Evolutionary conservation across 2,888 invertebrate species (phyloP), one percentile per base, ranked within the genome.

Genomic region (Monochamus alternatus): DNA sequence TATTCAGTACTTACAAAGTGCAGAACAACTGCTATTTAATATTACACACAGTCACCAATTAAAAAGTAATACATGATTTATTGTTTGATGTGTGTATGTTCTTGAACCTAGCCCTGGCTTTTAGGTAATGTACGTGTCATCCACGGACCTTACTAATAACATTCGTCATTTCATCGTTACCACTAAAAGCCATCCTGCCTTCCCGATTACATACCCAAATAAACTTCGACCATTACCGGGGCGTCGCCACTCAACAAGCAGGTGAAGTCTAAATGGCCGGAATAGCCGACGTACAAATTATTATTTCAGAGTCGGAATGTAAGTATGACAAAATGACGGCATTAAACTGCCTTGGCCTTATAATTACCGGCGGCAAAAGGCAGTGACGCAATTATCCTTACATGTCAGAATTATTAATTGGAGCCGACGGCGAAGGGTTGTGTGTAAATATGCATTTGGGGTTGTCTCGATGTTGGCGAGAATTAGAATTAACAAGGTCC

Each of bases 301-400:
- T 60, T n/a, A 60, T 60, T 60, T 32, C 30, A 58, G 22, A 22
- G 58, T 31, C 60, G 4, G 60, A 8, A 30, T 55, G 31, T 60
- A 60, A 60, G 60, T 60, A 32, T 60, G 60, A 60, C 30, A 60
- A 60, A 60, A 60, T n/a, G 60, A 60, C 38, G 60, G 38, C 60
- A 60, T 60, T 60, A 60, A 60, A 60, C 30, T 60, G 60, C 60
- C 60, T 14, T 31, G 58, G 60, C 60, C 60, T 60, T 60, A 60
- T 60, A 60, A 60, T 60, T 60, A 60, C 60, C 12, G 10, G 32
- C 32, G 31, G 60, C 60, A 60, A 31, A 60, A 60, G 60, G 60
- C 60, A 60, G 60, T 60, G n/a, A 60, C n/a, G 60, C 60, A 60
- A 60, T 60, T 60, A 60, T 60, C 60, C 30, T 60, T 60, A 60